Conservation (phyloP, 1,140 invertebrate genomes). For the Ctenoplectra terminalis region DNA sequence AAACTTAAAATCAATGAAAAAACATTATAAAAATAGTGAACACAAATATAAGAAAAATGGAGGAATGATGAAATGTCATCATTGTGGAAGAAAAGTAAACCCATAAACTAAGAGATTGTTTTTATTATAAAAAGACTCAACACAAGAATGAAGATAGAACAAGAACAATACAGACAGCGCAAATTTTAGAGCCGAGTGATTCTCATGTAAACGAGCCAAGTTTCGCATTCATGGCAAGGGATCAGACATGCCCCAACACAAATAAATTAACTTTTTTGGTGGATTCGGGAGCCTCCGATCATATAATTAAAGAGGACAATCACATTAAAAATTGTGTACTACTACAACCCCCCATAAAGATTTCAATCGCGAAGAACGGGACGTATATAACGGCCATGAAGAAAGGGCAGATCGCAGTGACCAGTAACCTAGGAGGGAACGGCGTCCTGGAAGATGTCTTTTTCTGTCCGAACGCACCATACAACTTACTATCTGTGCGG, state of each 20-base stretch:
- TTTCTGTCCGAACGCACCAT: not conserved
- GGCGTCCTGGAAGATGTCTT: not conserved
- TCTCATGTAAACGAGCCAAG: not conserved
- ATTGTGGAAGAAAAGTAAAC: not conserved
- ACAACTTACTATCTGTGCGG: too few species aligned
- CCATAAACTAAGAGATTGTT: too few species aligned
- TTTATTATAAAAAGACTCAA: not conserved
- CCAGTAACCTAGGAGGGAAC: not conserved
- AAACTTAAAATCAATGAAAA: too few species aligned
- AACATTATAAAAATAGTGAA: not conserved
- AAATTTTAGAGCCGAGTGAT: not conserved
- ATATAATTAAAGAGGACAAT: not conserved
- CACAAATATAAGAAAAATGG: conserved; percentile 13
- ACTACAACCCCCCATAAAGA: not conserved
- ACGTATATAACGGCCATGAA: too few species aligned
- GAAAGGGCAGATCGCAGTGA: not conserved
- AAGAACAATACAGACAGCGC: not conserved
- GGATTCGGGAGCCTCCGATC: not conserved
- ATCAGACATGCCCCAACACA: too few species aligned
- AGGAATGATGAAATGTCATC: conserved; percentile 1
- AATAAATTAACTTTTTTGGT: too few species aligned
- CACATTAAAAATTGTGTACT: too few species aligned
- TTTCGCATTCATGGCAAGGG: not conserved
- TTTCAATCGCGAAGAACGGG: not conserved
- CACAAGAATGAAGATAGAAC: too few species aligned